A percentile compares a stretch with the other conserved stretches of the same genome.
Conservation (phyloP, 2,797 vertebrate genomes). For the Labroides dimidiatus region DNA sequence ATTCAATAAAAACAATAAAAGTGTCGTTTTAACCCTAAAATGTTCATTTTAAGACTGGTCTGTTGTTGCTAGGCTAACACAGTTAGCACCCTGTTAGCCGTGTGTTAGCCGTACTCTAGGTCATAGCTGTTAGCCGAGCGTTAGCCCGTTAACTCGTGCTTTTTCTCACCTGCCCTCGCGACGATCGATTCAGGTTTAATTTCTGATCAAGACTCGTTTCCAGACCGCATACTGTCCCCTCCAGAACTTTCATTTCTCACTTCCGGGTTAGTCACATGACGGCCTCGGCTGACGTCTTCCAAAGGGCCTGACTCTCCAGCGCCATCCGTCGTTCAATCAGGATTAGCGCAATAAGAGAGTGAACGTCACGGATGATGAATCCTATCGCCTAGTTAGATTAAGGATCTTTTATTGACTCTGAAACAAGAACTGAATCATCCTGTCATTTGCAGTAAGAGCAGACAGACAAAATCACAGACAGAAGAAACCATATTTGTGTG, state of each 20-base stretch:
- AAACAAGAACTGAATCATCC: too few relatives aligned
- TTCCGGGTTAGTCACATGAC: constrained; percentile 73
- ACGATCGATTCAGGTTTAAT: constrained; percentile 34
- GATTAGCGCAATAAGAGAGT: neutral
- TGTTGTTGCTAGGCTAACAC: too few relatives aligned
- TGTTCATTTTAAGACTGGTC: too few relatives aligned
- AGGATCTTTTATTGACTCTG: too few relatives aligned
- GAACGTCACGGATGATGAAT: too few relatives aligned
- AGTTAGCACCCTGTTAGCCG: neutral
- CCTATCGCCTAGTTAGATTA: too few relatives aligned
- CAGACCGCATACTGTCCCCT: neutral
- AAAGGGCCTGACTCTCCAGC: neutral
- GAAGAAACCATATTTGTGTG: too few relatives aligned
- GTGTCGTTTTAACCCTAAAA: too few relatives aligned
- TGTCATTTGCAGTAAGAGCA: too few relatives aligned
- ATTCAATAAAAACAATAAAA: too few relatives aligned
- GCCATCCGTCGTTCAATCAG: constrained; percentile 2
- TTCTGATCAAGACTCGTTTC: constrained; percentile 25
- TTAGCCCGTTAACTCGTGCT: neutral
- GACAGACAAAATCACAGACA: too few relatives aligned
- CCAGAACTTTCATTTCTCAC: neutral
- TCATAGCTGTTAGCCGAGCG: neutral
- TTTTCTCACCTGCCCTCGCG: constrained; percentile 59
- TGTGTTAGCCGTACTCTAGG: too few relatives aligned
- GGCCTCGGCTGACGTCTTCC: constrained; percentile 14